Evolutionary conservation across 2,888 invertebrate genomes (phyloP).

Genomic region (Folsomia candida): DNA sequence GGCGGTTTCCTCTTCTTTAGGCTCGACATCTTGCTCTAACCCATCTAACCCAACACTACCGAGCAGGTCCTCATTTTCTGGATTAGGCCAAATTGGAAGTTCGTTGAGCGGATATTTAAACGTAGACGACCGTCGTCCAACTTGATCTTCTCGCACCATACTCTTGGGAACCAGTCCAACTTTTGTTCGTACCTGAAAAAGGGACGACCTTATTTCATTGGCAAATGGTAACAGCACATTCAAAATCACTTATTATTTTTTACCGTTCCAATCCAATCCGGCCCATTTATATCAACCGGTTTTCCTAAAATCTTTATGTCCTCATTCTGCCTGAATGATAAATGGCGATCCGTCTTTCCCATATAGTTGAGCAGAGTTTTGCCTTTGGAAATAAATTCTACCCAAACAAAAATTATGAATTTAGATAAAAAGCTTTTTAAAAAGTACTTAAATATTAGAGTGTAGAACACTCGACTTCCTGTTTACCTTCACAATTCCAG

Average conservation of each 20-base stretch:
- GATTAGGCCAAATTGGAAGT: conserved; percentile 10
- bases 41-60: background rate
- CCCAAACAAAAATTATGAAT: conserved; percentile 6
- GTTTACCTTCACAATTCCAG: conserved; percentile 40
- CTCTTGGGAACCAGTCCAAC: conserved; percentile 45
- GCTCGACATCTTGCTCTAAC: background rate
- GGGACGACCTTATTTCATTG: background rate
- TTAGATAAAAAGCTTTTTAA: background rate
- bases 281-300: conserved; percentile 28
- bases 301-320: conserved; percentile 45
- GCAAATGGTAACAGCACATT: background rate
- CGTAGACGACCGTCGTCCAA: conserved; percentile 32
- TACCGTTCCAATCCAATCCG: conserved; percentile 48
- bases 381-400: conserved; percentile 46
- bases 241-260: conserved; percentile 5
- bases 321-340: conserved; percentile 44
- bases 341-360: conserved; percentile 41
- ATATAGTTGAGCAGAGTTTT: conserved; percentile 41
- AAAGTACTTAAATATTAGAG: background rate
- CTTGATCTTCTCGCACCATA: conserved; percentile 43
- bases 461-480: background rate
- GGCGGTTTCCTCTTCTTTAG: conserved; percentile 5
- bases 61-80: background rate
- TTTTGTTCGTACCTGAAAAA: conserved; percentile 40
- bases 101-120: conserved; percentile 35